Evolutionary conservation across 1,140 invertebrate genomes (phyloP).

Genomic region (Dufourea novaeangliae): DNA sequence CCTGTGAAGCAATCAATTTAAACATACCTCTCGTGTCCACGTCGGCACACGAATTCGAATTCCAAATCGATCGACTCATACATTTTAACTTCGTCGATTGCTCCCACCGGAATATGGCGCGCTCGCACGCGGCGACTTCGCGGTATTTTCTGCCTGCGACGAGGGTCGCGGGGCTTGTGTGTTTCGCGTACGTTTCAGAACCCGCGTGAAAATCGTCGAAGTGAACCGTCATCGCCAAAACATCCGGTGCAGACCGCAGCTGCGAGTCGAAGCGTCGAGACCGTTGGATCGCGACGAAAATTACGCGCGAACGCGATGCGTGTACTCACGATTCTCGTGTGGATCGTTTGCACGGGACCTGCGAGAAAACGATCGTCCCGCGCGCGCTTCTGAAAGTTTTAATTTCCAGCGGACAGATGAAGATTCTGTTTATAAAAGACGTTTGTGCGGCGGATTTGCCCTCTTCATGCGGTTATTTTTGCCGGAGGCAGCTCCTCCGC

Average conservation of each 20-base stretch:
- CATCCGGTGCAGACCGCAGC: slow-evolving; percentile 49
- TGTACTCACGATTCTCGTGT: neutral
- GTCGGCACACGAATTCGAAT: neutral
- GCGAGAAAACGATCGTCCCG: neutral
- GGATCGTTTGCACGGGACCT: neutral
- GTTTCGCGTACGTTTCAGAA: neutral
- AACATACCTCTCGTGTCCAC: no score
- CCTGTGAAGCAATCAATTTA: neutral
- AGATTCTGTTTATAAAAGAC: slow-evolving; percentile 8
- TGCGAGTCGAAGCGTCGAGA: slow-evolving; percentile 23
- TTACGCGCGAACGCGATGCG: slow-evolving; percentile 25
- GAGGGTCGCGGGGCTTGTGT: slow-evolving; percentile 13
- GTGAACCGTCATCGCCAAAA: slow-evolving; percentile 44
- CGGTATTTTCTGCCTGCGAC: neutral
- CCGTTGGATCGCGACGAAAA: slow-evolving; percentile 33
- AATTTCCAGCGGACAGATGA: slow-evolving; percentile 3
- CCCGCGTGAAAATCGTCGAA: slow-evolving; percentile 37
- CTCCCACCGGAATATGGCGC: no score
- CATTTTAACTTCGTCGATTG: neutral
- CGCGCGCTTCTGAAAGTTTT: slow-evolving; percentile 15
- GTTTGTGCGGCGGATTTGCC: neutral
- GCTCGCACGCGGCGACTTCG: neutral
- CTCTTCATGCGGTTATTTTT: slow-evolving; percentile 13
- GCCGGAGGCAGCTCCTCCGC: neutral
- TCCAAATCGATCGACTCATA: neutral